Evolutionary conservation across 2,113 vertebrate genomes (phyloP).

Genomic region (Lucifuga dentata): DNA sequence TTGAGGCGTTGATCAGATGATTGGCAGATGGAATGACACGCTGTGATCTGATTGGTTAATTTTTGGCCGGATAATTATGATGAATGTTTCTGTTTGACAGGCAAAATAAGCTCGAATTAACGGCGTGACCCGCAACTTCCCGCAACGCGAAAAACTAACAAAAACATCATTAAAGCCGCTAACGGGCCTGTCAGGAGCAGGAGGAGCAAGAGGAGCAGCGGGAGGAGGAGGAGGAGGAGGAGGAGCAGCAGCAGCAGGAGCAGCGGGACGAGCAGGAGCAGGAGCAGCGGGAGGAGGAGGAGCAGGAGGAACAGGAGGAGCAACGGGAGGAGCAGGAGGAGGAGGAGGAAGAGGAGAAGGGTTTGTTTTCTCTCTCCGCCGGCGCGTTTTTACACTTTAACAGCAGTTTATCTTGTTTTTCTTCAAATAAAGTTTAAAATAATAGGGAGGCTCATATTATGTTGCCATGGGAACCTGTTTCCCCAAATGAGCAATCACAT

Average conservation of each 20-base stretch:
- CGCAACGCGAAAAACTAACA: no score
- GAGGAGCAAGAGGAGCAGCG: conserved; percentile 17
- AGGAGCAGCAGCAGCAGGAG: no score
- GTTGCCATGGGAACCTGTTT: no score
- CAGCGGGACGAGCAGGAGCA: no score
- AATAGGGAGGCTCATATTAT: no score
- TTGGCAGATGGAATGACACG: conserved; percentile 11
- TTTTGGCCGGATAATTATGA: conserved; percentile 67
- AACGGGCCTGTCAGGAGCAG: no score
- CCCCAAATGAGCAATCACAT: no score
- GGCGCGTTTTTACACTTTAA: not conserved
- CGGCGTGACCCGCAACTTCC: conserved; percentile 60
- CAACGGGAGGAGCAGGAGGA: conserved; percentile 1
- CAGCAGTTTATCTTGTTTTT: not conserved
- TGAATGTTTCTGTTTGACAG: conserved; percentile 75
- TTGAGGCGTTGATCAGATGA: no score
- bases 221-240: conserved; percentile 12
- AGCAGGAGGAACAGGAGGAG: no score
- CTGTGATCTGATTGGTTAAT: conserved; percentile 59
- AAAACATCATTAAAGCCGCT: no score
- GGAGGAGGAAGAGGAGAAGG: conserved; percentile 1
- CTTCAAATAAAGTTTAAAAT: not conserved
- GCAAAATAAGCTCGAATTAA: conserved; percentile 71
- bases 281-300: no score
- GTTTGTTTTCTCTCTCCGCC: conserved; percentile 50